Base-by-base conservation (phyloP, 2,888 invertebrate genomes). In the Chrysina gloriosa region DNA sequence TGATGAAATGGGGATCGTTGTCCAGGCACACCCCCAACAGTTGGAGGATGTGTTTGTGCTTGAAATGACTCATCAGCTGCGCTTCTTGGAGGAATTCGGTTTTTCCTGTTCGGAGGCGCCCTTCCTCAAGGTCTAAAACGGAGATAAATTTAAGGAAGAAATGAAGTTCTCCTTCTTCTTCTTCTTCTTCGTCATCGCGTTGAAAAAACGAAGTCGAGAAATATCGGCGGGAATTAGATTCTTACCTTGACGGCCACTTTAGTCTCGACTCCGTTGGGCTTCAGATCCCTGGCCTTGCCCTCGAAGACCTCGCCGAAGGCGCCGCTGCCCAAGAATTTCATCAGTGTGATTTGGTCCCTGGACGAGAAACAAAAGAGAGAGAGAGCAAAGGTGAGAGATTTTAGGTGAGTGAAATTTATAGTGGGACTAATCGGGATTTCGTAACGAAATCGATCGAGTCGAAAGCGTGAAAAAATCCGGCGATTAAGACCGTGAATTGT, bases 271-370 rank as follows among this genome's bases (percentile, higher is more conserved):
- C 66, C 70, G 14, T 77, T 78, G 61, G 88, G 87, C 7, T 66
- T 65, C 45, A 92, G 84, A 73, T 91, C 89, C 72, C 89, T 88
- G 0, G 95, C 94, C 69, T 92, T 87, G 0, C 98, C 98, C 84
- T 97, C 96, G 80, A 94, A 97, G 0, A 98, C 98, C 84, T 98
- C 97, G 0, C 98, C 98, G 79, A 98, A 99, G 0, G 97, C 97
- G 0, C 98, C 98, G 68, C 95, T 94, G 0, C 98, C 98, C 63
- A 99, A 86, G 80, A 96, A 95, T 78, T 94, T 94, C 9, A 91
- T 91, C 25, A 96, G 84, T 0, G 92, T 92, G 67, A 98, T 92
- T 80, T 96, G 95, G 72, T 93, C 93, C 69, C 83, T 79, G 61
- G 9, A n/a, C n/a, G n/a, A n/a, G n/a, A n/a, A n/a, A n/a, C n/a